Base-by-base conservation (phyloP, 2,797 vertebrate species). In the Lagodon rhomboides region DNA sequence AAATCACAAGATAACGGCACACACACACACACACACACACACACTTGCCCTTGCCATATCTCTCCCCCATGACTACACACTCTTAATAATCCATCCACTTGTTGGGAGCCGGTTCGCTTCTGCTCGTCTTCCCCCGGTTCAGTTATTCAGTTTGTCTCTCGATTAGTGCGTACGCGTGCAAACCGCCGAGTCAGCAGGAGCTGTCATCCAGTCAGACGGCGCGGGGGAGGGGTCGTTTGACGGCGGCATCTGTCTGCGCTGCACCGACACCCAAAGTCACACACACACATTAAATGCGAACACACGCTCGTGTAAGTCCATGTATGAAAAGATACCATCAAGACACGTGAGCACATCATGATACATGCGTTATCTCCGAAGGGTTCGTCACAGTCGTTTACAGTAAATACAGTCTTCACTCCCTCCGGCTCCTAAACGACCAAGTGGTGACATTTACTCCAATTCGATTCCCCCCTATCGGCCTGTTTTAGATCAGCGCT, bases 401-500 rank as follows among this genome's bases (percentile, higher is more conserved):
- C 53, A 53, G 34, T 81, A 63, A 71, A 80, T 25, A 53, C 59
- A 44, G 47, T 55, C 13, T 59, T 2, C 3, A 43, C 62, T 62
- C 63, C 38, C 23, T 64, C 51, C 66, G 80, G 81, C 78, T 68
- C 47, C 43, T 58, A 74, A 84, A 76, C 58, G 77, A 49, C 60
- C 75, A 58, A 25, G 51, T 22, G 70, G 61, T 79, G 83, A 85
- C 82, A 75, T 85, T 87, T 69, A 41, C 74, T 72, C 77, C 74
- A 68, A 81, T 87, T 82, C 87, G 77, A 67, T 12, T 25, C 77
- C 49, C 59, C 55, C 30, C 75, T 67, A 85, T 88, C 88, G 72
- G 67, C 66, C 68, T 77, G 68, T 58, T 79, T 86, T 74, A 82
- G 78, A 88, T 91, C 86, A 49, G 73, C 5, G 68, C 69, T 83